Evolutionary conservation across 1,140 invertebrate species (phyloP), one percentile per base, ranked within the genome.

Genomic region (Cydia pomonella): DNA sequence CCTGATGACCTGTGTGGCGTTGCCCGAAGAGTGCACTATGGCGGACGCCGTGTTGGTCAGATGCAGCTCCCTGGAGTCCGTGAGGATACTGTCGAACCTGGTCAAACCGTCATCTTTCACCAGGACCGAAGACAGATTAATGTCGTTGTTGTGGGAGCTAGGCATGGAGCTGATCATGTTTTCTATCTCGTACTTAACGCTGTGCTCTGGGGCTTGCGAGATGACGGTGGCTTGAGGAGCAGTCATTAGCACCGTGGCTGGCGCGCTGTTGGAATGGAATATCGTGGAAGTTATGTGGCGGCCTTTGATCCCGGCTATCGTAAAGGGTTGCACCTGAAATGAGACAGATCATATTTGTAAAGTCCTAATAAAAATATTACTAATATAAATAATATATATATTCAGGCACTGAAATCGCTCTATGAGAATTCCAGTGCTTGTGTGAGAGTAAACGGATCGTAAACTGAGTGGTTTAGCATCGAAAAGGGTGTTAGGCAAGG

Each of bases 201-300:
- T 78, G 50, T 85, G 82, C 7, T 82, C 80, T 0, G 80, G 83
- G 3, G 88, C 89, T 18, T 92, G 91, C 0, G 91, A 91, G 59
- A 92, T 92, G 75, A 92, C 91, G 23, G 88, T 91, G 18, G 87
- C 86, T 72, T 90, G 88, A 3, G 90, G 89, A 1, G 85, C 83
- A 0, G 86, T 82, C 80, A 93, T 88, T 0, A 93, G 82, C 0
- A 93, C 91, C 3, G 91, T 92, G 66, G 88, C 89, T 0, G 89
- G 87, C 2, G 86, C 85, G 23, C 89, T 80, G 16, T 83, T 80
- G 1, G 88, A 77, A 74, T 92, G 91, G 80, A 92, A 93, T 85
- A 92, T 92, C 1, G 88, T 91, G 16, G 91, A 92, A n/a, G 89
- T 91, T 47, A 93, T 87, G 47, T 92, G 89, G 7, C 91, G 86